A percentile compares a stretch with the other conserved stretches of the same genome.
Conservation (phyloP, 1,140 invertebrate genomes). For the Phortica variegata region DNA sequence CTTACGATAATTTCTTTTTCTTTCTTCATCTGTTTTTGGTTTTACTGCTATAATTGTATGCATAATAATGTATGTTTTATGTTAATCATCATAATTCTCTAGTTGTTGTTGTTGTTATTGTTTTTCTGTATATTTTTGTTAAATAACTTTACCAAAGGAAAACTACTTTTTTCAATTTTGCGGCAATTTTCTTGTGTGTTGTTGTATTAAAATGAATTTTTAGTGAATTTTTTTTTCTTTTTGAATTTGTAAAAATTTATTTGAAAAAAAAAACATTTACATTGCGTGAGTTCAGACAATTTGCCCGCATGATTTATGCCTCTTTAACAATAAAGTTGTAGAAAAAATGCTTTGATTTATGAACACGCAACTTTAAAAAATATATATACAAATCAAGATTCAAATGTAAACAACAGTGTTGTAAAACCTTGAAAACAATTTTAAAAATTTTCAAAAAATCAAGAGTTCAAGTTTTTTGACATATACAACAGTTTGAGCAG, state of each 20-base stretch:
- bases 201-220: slow-evolving; percentile 38
- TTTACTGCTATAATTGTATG: slow-evolving; percentile 10
- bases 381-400: not conserved
- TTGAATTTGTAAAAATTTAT: not conserved
- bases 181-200: slow-evolving; percentile 22
- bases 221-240: not conserved
- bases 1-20: not conserved
- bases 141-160: no score
- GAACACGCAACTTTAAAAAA: not conserved
- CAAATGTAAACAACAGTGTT: no score
- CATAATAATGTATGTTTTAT: not conserved
- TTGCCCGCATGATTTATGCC: not conserved
- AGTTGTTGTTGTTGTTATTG: not conserved
- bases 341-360: not conserved
- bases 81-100: not conserved
- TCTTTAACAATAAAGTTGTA: not conserved
- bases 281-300: not conserved
- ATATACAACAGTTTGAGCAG: no score
- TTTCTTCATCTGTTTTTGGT: not conserved
- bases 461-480: no score
- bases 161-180: not conserved
- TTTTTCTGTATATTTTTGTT: no score
- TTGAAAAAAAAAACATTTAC: not conserved
- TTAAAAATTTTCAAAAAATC: no score
- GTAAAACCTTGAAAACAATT: no score